Conservation (phyloP, 2,888 invertebrate genomes). For the Drosophila atroscutellata region DNA sequence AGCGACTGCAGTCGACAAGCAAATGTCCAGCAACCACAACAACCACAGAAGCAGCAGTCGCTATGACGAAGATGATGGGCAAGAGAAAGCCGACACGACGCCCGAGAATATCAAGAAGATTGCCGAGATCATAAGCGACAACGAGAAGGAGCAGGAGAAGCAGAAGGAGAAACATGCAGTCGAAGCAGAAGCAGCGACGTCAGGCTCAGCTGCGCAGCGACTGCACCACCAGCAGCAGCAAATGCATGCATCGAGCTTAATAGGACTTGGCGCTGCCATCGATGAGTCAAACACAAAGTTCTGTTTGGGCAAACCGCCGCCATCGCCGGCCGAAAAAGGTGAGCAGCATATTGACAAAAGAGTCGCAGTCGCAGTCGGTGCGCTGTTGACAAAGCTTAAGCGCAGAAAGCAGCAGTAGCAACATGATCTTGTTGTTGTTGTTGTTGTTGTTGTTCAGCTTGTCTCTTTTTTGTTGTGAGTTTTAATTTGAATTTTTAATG, state of each 20-base stretch:
- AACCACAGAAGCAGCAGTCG: slow-evolving; percentile 12
- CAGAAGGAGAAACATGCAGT: not conserved
- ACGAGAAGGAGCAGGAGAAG: slow-evolving; percentile 15
- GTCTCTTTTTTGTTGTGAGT: slow-evolving; percentile 29
- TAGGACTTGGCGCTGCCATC: slow-evolving; percentile 76
- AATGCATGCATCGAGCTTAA: slow-evolving; percentile 51
- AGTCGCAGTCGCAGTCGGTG: slow-evolving; percentile 24
- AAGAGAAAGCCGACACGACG: slow-evolving; percentile 84
- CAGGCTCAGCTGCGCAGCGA: slow-evolving; percentile 36
- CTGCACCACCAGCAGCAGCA: slow-evolving; percentile 42
- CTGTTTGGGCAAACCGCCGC: slow-evolving; percentile 77
- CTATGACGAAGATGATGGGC: slow-evolving; percentile 76
- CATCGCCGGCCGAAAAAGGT: slow-evolving; percentile 79
- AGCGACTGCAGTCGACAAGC: slow-evolving; percentile 46
- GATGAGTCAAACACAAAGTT: slow-evolving; percentile 81
- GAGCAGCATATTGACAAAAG: slow-evolving; percentile 40
- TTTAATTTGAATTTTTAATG: slow-evolving; percentile 72
- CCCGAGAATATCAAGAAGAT: slow-evolving; percentile 85
- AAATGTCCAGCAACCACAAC: slow-evolving; percentile 46
- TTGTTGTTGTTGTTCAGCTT: slow-evolving; percentile 27
- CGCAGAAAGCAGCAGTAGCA: slow-evolving; percentile 23
- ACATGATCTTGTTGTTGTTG: slow-evolving; percentile 29
- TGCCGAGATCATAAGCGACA: slow-evolving; percentile 82
- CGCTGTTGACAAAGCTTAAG: slow-evolving; percentile 23
- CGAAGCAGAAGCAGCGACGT: slow-evolving; percentile 31